Base-by-base conservation (phyloP, 2,113 vertebrate genomes). In the Trogon melanurus region DNA sequence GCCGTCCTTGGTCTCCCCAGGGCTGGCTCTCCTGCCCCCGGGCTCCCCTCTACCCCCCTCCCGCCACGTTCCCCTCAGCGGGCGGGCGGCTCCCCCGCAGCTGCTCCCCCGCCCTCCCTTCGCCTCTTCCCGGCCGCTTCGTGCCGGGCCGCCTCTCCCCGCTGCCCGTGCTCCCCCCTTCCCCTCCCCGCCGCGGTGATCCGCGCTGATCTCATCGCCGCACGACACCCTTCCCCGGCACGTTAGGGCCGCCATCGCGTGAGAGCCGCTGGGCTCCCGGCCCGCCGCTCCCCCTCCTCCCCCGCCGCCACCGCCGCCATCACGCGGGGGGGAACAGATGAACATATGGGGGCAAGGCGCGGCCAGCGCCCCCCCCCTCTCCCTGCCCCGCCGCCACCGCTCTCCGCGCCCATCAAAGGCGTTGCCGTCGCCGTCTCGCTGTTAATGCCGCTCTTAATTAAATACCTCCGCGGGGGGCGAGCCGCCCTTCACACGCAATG, bases 211-310 rank as follows among this genome's bases (percentile, higher is more conserved):
- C 95, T 93, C 95, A 89, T 74, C 82, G 92, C 92, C 81, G 95
- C 97, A 97, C 97, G 97, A 96, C 97, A 93, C 53, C 84, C 94
- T 45, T 85, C 66, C 96, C 88, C 84, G 75, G 80, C 88, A 85
- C 92, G 88, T 41, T 29, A 51, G 36, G 58, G 60, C 69, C 26
- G 60, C 48, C 92, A 94, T 94, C 92, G 92, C 92, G 92, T 94
- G 92, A 82, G 92, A 94, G 82, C 56, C 75, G 69, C 81, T 18
- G 75, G 60, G 64, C 73, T 36, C 60, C 48, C 76, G 19, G 44
- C 72, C 87, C 53, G 45, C 44, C 38, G 36, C 36, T 36, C 4
- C 47, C 48, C 62, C 62, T 36, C 36, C 36, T 36, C 32, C 84
- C 48, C 61, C 60, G 30, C 57, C 36, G 32, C 72, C n/a, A 36